Evolutionary conservation across 1,140 invertebrate species (phyloP), one percentile per base, ranked within the genome.

Genomic region (Trachelipus rathkii): DNA sequence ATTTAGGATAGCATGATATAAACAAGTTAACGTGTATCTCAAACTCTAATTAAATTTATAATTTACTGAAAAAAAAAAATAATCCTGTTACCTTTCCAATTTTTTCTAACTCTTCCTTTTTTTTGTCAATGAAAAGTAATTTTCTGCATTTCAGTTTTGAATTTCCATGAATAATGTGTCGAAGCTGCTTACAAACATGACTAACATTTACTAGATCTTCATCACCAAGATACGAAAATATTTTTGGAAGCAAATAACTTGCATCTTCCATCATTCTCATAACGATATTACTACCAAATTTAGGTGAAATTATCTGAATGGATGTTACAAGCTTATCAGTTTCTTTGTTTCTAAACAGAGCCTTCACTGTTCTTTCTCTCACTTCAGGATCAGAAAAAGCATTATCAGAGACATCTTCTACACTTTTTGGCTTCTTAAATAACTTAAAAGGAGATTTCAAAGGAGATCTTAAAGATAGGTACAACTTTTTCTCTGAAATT

Each of bases 131-230:
- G 21, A 3, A 71, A 3, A 45, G 33, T 3, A 15, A 15, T 21
- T 13, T 71, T 33, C 44, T 71, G 11, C 11, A 43, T 33, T 71
- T 33, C 44, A 43, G n/a, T 3, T 71, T 13, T 15, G 21, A 4
- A 15, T 11, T 15, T 15, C 19, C 33, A 21, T 71, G 69, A 45
- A 71, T 19, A 13, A 45, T 71, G 44, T 15, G 69, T 43, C 19
- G 21, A 13, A 67, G 44, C 6, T 15, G 21, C 11, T 71, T 11
- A 33, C 44, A 45, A 13, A 71, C 69, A n/a, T 43, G 44, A 33
- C 69, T 71, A 71, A 71, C 69, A 3, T 33, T 71, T 15, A 71
- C 9, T n/a, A 71, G 8, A 9, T 71, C 69, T 43, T 71, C 21
- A 71, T 43, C 33, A n/a, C 2, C 1, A 21, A 45, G 50, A 60